Evolutionary conservation across 2,888 invertebrate species (phyloP).

Genomic region (Cyrtodaria siliqua): DNA sequence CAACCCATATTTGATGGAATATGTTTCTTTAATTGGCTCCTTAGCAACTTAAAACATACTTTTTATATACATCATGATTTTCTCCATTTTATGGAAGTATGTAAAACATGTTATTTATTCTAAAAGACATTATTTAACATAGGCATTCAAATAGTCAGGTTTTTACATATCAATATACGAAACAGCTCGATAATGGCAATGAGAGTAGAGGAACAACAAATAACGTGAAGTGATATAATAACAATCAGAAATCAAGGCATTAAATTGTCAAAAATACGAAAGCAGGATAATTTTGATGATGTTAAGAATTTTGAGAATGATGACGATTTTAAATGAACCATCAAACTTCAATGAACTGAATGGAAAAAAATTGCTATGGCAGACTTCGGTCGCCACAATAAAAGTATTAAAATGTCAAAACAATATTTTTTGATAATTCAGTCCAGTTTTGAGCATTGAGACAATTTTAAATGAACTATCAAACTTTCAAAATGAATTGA

Average conservation of each 20-base stretch:
- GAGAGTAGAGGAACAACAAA: neutral
- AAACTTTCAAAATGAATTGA: no score
- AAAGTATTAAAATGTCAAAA: no score
- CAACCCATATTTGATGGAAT: constrained; percentile 11
- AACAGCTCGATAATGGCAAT: neutral
- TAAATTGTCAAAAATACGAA: neutral
- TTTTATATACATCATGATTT: constrained; percentile 35
- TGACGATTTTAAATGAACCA: neutral
- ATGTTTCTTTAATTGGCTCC: constrained; percentile 51
- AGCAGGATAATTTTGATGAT: neutral
- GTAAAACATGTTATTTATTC: constrained; percentile 12
- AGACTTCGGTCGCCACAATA: no score
- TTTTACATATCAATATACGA: constrained; percentile 4
- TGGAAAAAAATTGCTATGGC: no score
- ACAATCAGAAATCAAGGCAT: neutral
- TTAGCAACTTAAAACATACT: constrained; percentile 41
- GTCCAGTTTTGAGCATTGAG: no score
- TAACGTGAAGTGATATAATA: no score
- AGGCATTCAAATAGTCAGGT: constrained; percentile 2
- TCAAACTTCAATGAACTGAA: neutral
- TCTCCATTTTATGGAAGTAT: constrained; percentile 42
- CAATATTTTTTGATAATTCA: no score
- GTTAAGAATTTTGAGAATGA: neutral
- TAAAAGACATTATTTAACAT: neutral
- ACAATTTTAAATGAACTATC: no score